Conservation (phyloP, 2,888 invertebrate genomes). For the Octonoba sinensis region DNA sequence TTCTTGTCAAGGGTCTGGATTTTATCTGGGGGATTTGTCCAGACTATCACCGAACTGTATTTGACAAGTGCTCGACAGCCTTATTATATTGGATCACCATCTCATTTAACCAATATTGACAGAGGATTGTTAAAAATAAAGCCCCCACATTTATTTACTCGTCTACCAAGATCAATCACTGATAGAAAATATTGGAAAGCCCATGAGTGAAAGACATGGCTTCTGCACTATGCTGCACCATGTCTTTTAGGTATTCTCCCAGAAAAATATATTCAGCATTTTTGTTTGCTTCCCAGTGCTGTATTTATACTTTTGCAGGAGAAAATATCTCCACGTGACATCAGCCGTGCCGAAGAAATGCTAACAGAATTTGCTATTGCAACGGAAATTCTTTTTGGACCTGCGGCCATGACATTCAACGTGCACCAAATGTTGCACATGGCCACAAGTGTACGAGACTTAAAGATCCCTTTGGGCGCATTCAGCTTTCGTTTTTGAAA, state of each 20-base stretch:
- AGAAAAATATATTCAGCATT: constrained; percentile 8
- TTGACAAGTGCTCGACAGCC: constrained; percentile 13
- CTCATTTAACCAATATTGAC: constrained; percentile 7
- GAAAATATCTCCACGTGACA: background rate
- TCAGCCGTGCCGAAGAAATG: background rate
- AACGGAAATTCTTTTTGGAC: background rate
- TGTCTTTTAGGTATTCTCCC: constrained; percentile 11
- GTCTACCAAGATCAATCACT: constrained; percentile 16
- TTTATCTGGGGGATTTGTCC: constrained; percentile 22
- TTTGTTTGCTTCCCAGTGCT: background rate
- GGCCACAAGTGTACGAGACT: constrained; percentile 7
- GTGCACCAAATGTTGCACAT: constrained; percentile 15
- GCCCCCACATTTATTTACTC: constrained; percentile 18
- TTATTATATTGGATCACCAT: constrained; percentile 19
- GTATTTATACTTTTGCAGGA: constrained; percentile 1
- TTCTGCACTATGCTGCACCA: constrained; percentile 23
- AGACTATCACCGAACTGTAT: constrained; percentile 18
- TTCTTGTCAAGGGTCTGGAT: constrained; percentile 14
- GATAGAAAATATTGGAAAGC: constrained; percentile 28
- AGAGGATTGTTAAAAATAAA: constrained; percentile 7
- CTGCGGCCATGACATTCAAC: constrained; percentile 1
- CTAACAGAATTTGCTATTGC: background rate
- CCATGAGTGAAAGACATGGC: constrained; percentile 16
- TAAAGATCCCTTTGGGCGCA: background rate
- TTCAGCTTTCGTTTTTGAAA: constrained; percentile 22